These are phyloP conservation scores for Neuroterus valhalla DNA, from an alignment of 1,140 invertebrate genomes.

Conservation along the genomic window DNA sequence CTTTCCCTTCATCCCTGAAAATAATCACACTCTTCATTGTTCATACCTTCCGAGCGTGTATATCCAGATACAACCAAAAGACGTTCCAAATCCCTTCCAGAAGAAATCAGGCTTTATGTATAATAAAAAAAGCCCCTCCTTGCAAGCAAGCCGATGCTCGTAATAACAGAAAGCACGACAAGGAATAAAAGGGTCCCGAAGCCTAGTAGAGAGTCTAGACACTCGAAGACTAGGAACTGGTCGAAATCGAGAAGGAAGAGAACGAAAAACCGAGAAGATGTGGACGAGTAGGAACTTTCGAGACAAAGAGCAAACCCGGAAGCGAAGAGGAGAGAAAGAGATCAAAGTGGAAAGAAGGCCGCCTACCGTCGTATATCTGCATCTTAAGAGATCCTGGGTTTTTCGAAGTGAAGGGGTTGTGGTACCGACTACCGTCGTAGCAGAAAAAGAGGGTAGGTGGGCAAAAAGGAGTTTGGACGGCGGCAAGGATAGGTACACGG, in stretches of 20 bases:
- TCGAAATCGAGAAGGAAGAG: background rate
- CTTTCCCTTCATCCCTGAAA: too few species aligned
- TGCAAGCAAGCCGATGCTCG: background rate
- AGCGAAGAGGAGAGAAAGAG: constrained; percentile 33
- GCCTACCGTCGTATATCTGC: constrained; percentile 5
- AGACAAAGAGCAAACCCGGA: background rate
- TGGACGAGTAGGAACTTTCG: background rate
- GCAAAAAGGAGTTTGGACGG: constrained; percentile 20
- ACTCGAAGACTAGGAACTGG: background rate
- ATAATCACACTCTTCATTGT: too few species aligned
- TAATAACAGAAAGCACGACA: background rate
- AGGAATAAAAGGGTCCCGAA: background rate
- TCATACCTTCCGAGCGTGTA: too few species aligned
- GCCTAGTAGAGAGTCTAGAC: background rate
- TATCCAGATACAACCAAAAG: too few species aligned
- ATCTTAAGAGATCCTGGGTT: constrained; percentile 9
- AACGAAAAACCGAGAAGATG: background rate
- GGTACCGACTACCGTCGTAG: constrained; percentile 18
- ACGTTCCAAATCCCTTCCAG: too few species aligned
- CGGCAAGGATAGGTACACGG: background rate
- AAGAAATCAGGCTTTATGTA: background rate
- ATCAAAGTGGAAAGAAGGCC: constrained; percentile 28
- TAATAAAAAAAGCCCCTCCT: background rate
- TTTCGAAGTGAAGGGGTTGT: constrained; percentile 5
- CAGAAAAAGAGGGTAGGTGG: background rate